Conservation (phyloP, 2,888 invertebrate genomes). For the Himalopsyche japonica region DNA sequence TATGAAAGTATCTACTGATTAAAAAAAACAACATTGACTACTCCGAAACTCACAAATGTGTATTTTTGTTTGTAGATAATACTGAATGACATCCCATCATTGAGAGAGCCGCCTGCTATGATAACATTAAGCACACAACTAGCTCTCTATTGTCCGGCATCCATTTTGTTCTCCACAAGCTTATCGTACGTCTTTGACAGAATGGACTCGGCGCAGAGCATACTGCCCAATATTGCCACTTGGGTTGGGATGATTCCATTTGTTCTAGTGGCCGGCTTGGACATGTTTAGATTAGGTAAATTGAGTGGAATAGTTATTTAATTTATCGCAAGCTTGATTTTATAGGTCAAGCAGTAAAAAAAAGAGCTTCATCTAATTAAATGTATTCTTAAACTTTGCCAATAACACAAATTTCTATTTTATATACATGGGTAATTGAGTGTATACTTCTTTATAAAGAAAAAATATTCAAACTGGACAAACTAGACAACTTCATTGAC, state of each 20-base stretch:
- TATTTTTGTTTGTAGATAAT: constrained; percentile 57
- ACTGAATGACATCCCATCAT: constrained; percentile 70
- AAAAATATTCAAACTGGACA: no score
- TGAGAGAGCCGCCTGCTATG: constrained; percentile 71
- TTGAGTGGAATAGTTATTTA: constrained; percentile 27
- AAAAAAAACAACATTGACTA: no score
- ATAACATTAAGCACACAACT: constrained; percentile 68
- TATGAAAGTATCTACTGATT: no score
- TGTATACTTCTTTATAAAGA: no score
- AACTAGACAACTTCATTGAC: no score
- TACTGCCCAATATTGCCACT: constrained; percentile 76
- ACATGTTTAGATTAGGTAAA: constrained; percentile 73
- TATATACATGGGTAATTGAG: no score
- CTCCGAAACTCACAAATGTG: background rate
- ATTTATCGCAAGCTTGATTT: background rate
- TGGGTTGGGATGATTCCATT: constrained; percentile 78
- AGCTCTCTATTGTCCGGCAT: constrained; percentile 73
- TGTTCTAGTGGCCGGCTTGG: constrained; percentile 70
- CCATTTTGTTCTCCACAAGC: constrained; percentile 75
- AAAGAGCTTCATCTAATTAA: no score
- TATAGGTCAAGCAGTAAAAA: no score
- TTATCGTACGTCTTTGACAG: constrained; percentile 81
- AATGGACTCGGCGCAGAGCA: constrained; percentile 80
- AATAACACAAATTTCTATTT: no score
- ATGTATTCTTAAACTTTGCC: no score